Conservation (phyloP, 1,140 invertebrate genomes). For the Melanaphis sacchari region DNA sequence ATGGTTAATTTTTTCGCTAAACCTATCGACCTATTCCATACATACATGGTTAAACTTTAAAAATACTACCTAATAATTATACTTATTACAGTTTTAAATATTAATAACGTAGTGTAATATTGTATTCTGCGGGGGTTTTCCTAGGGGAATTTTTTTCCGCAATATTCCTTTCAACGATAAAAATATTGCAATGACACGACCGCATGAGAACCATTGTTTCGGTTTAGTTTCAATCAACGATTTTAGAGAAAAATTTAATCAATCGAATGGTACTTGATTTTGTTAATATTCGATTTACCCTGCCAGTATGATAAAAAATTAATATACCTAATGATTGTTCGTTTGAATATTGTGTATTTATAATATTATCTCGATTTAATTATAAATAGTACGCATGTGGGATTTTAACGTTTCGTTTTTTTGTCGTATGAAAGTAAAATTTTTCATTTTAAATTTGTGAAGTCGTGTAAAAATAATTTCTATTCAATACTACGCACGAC, state of each 20-base stretch:
- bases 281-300: not conserved
- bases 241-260: not conserved
- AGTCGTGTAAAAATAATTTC: slow-evolving; percentile 13
- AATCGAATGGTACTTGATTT: not conserved
- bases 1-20: too few species aligned
- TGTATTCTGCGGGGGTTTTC: not conserved
- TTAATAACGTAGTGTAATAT: not conserved
- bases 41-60: too few species aligned
- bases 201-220: not conserved
- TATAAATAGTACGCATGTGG: not conserved
- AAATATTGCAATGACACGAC: too few species aligned
- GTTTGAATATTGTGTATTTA: not conserved
- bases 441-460: not conserved
- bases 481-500: not conserved
- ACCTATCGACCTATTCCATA: too few species aligned
- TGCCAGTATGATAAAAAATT: not conserved
- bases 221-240: not conserved
- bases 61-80: too few species aligned
- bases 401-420: not conserved
- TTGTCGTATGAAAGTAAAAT: not conserved
- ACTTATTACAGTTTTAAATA: too few species aligned
- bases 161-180: not conserved
- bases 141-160: not conserved
- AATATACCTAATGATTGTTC: not conserved
- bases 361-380: not conserved